Evolutionary conservation across 2,113 vertebrate species (phyloP), one percentile per base, ranked within the genome.

Genomic region (Tichodroma muraria): DNA sequence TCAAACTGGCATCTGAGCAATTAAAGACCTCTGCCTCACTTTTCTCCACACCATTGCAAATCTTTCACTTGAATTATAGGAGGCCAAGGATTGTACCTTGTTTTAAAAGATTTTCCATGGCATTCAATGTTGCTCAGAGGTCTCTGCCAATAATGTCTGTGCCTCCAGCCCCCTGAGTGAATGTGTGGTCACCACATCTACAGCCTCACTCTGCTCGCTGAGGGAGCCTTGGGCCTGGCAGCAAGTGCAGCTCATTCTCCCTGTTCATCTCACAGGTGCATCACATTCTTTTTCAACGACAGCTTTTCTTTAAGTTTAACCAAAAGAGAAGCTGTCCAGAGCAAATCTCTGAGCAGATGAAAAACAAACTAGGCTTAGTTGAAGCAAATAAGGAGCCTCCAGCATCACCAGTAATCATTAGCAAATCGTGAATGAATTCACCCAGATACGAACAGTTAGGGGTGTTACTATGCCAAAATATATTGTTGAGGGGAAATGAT

Each of bases 11-110:
- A 59, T 30, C 79, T 40, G 40, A 93, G 21, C 59, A 78, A 40
- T 68, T 85, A 45, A 82, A 82, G 57, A 63, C 20, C 42, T 73
- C 42, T 81, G 50, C 33, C 31, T 69, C 54, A 80, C 68, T 85
- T 54, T 77, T 45, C n/a, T 63, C n/a, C 0, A 0, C 12, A 15
- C 22, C 4, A 3, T 4, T 68, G 28, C 13, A 10, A 68, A 80
- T 80, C 38, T 77, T 75, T 52, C 49, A 80, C 45, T 66, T 4
- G 9, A 86, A 73, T 64, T 57, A 84, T 0, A 57, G 31, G 35
- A 88, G 84, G 45, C 53, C 25, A 87, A 75, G 31, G 56, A 71
- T 7, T 24, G 38, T 20, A 68, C 57, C 33, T 85, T 56, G 24
- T 44, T 89, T 56, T 65, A 64, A 78, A 94, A 84, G 73, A 75